Evolutionary conservation across 2,888 invertebrate species (phyloP).

Genomic region (Rhimphoctona megacephalus): DNA sequence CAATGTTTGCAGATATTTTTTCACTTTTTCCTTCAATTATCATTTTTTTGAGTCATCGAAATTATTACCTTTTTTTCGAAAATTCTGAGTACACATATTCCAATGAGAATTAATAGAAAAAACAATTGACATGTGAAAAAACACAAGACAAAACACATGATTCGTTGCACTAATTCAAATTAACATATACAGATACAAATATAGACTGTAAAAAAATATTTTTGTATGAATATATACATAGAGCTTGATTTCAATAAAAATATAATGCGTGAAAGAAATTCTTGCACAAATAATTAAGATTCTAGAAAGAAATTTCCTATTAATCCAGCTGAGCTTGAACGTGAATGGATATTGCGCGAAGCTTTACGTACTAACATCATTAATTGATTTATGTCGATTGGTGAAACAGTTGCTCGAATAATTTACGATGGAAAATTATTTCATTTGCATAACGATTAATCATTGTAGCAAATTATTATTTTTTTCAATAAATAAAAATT

Average conservation of each 20-base stretch:
- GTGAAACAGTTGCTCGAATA: neutral
- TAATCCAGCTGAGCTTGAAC: constrained; percentile 8
- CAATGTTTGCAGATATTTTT: neutral
- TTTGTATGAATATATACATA: constrained; percentile 47
- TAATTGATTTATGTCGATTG: neutral
- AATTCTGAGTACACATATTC: neutral
- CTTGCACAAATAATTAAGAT: constrained; percentile 21
- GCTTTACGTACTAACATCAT: constrained; percentile 19
- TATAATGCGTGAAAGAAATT: constrained; percentile 37
- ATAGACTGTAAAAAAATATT: constrained; percentile 60
- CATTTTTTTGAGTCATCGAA: neutral
- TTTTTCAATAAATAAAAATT: no score
- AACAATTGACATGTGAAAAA: constrained; percentile 13
- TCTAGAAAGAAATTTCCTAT: constrained; percentile 14
- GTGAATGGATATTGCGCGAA: constrained; percentile 6
- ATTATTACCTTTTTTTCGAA: neutral
- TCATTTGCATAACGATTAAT: neutral
- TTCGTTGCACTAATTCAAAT: constrained; percentile 28
- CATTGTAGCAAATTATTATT: neutral
- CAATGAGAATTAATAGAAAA: constrained; percentile 12
- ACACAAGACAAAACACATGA: constrained; percentile 5
- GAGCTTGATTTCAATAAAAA: constrained; percentile 8
- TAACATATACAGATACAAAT: constrained; percentile 44
- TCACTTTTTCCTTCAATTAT: neutral
- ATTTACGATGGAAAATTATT: neutral